Evolutionary conservation across 2,113 vertebrate species (phyloP).

Genomic region (Thermophis baileyi): DNA sequence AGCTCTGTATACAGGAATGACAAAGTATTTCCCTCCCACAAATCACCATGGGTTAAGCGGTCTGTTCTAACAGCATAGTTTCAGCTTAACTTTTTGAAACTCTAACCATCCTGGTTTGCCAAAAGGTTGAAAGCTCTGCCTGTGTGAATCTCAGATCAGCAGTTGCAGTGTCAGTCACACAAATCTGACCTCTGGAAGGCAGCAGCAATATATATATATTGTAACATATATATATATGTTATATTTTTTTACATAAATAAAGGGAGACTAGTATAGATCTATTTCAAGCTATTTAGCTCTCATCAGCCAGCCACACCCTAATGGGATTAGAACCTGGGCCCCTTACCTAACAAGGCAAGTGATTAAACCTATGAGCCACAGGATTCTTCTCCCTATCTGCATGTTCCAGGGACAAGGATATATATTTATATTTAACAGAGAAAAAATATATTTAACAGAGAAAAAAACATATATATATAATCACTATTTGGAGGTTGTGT

Average conservation of each 20-base stretch:
- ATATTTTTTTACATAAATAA: too few species aligned
- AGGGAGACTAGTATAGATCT: too few species aligned
- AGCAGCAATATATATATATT: background rate
- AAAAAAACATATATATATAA: background rate
- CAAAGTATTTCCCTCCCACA: background rate
- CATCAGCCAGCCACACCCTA: too few species aligned
- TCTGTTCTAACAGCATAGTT: background rate
- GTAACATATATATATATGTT: too few species aligned
- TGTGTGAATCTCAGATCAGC: background rate
- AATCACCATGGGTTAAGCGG: background rate
- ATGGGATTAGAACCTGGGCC: too few species aligned
- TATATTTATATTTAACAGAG: too few species aligned
- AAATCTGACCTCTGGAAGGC: background rate
- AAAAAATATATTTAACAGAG: too few species aligned
- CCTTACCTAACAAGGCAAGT: too few species aligned
- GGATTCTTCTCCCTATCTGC: too few species aligned
- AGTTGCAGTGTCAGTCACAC: constrained; percentile 11
- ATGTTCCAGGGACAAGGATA: too few species aligned
- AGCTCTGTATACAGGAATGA: background rate
- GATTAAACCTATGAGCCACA: too few species aligned
- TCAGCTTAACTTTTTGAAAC: background rate
- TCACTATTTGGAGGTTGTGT: background rate
- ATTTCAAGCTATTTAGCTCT: too few species aligned
- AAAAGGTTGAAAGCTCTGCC: background rate
- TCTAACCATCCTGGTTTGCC: accelerated